Base-by-base conservation (phyloP, 2,888 invertebrate species). In the Drosophila peninsularis region DNA sequence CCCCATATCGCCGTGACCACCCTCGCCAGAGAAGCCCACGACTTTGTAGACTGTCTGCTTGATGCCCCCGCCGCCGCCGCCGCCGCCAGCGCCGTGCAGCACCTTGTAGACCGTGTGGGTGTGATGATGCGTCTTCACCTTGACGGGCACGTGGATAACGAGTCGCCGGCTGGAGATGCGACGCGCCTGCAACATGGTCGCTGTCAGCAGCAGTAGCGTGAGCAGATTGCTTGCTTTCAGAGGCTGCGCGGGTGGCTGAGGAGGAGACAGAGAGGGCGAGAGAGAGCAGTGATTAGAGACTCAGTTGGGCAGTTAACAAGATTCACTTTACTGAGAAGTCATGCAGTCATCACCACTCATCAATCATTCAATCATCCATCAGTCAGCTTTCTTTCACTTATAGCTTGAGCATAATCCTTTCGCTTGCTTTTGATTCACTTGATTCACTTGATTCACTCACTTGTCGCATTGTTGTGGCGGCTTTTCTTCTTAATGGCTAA, bases 121-220 rank as follows among this genome's bases (percentile, higher is more conserved):
- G 70, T 90, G 90, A 82, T 96, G 95, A 84, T 96, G 95, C 73
- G 95, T 95, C 89, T 96, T 96, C 76, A 96, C 94, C 91, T 95
- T 95, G 91, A 95, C 94, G 1, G 96, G 96, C 54, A 96, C 96
- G 92, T 96, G 96, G 90, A 96, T 96, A 84, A 96, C 94, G 75
- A 96, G 95, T 87, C 95, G 96, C 86, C 95, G 95, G 91, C 95
- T 95, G 37, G 66, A 52, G 92, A 76, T 62, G 27, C 89, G 84
- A 9, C 88, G 75, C 92, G 53, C 94, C 52, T 80, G 78, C 36
- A 89, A 36, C 42, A 73, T 30, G 1, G 72, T 78, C 19, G 76
- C 63, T 6, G 74, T 65, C 41, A 88, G 54, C 52, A 81, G 70
- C 34, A 80, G 56, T 57, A 78, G 57, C 5, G 71, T 65, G 13